Conservation (phyloP, 2,113 vertebrate species). For the Tringa solitaria region DNA sequence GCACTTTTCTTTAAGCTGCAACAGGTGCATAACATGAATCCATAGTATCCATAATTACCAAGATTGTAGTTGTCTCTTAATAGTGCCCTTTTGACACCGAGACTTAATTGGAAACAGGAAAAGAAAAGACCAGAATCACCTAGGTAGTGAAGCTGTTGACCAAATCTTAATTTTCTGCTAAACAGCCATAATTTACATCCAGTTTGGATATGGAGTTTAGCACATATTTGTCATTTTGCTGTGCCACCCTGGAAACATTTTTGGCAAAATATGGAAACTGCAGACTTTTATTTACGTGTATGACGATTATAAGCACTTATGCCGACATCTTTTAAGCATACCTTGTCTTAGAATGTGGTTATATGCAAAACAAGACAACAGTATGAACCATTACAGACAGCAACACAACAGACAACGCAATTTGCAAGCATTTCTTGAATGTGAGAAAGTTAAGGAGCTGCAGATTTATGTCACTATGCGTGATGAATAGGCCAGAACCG, state of each 20-base stretch:
- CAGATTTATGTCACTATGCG: neutral
- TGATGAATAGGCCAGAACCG: neutral
- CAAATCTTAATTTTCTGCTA: neutral
- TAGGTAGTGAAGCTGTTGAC: neutral
- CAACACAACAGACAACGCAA: neutral
- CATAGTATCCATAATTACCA: neutral
- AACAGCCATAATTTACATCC: neutral
- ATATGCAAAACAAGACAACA: neutral
- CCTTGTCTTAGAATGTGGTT: neutral
- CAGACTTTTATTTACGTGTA: neutral
- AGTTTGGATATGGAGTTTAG: neutral
- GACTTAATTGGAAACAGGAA: neutral
- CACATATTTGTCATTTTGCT: neutral
- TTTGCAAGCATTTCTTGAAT: neutral
- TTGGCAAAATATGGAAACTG: neutral
- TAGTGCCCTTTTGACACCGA: neutral
- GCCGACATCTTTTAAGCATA: neutral
- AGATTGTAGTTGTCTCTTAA: neutral
- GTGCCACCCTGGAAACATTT: neutral
- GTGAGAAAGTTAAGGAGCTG: neutral
- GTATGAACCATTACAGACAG: neutral
- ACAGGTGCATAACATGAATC: neutral
- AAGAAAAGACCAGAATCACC: neutral
- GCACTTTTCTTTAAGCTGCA: neutral
- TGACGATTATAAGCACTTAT: neutral